Evolutionary conservation across 2,888 invertebrate species (phyloP).

Genomic region (Cheilosia variabilis): DNA sequence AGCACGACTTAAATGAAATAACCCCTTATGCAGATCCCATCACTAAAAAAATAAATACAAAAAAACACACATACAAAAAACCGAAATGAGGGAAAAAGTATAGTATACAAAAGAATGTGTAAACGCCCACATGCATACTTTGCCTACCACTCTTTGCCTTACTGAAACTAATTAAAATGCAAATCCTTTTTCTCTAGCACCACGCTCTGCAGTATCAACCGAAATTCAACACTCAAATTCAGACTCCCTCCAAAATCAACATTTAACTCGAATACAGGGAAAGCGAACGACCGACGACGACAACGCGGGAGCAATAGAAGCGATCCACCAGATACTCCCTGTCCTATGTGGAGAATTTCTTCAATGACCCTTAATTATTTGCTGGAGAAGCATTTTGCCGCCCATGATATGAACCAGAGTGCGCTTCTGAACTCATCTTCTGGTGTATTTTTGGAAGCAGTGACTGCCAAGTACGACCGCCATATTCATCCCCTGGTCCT

Average conservation of each 20-base stretch:
- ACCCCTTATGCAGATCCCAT: constrained; percentile 42
- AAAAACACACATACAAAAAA: constrained; percentile 5
- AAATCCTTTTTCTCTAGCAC: constrained; percentile 57
- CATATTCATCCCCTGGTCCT: constrained; percentile 37
- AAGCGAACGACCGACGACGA: neutral
- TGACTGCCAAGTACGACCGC: constrained; percentile 5
- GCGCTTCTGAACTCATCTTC: constrained; percentile 45
- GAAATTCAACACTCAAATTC: constrained; percentile 48
- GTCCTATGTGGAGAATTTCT: constrained; percentile 33
- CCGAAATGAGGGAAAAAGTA: constrained; percentile 31
- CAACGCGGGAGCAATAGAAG: constrained; percentile 16
- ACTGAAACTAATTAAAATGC: constrained; percentile 69
- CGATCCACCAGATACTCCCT: constrained; percentile 40
- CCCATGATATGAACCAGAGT: constrained; percentile 24
- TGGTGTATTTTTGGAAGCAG: constrained; percentile 63
- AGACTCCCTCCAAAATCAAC: constrained; percentile 46
- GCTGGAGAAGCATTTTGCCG: constrained; percentile 56
- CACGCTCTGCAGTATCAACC: constrained; percentile 16
- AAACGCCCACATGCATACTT: constrained; percentile 42
- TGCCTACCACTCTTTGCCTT: constrained; percentile 17
- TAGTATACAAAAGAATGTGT: constrained; percentile 64
- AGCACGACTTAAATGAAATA: constrained; percentile 55
- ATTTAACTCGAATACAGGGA: constrained; percentile 42
- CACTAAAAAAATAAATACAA: constrained; percentile 8
- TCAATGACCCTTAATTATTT: constrained; percentile 72